Base-by-base conservation (phyloP, 64 coral and sea anemone genomes). In the Dendrophyllia cribrosa region DNA sequence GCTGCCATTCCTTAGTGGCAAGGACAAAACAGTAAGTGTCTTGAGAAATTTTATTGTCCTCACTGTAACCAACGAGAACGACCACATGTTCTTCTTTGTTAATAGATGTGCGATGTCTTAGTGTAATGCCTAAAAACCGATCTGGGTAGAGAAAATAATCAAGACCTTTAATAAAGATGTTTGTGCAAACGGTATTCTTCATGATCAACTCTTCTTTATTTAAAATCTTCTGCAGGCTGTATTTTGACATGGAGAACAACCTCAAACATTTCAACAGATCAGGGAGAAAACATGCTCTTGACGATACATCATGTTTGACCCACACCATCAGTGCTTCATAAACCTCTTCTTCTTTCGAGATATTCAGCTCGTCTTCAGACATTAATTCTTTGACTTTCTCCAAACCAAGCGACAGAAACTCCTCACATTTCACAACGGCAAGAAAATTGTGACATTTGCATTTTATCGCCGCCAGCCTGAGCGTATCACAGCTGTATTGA, bases 201-300 rank as follows among this genome's bases (percentile, higher is more conserved):
- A 6, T 53, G 20, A 77, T 48, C 17, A 77, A 15, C 74, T 77
- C 74, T 77, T 72, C 69, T 72, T 52, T 20, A 53, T 77, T 56
- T 9, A 75, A 13, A 48, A 75, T 75, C 6, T 2, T 50, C 8
- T 45, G 22, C 11, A 94, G n/a, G 34, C 69, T 76, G 22, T 56
- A 89, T 65, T 94, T 94, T 3, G 93, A 90, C 77, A 94, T 75
- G 3, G 87, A 94, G 55, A 90, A 94, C 25, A 94, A 9, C 8
- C 87, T 21, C 44, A 94, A 56, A 67, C 69, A 62, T 23, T 51
- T 76, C 16, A 94, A 62, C 16, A 94, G 66, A 13, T 84, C 75
- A 0, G 76, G 66, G 13, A 95, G 65, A 53, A 77, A 58, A 6
- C 58, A 24, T 22, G 74, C 78, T 24, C 93, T 79, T 20, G 51